Percentiles rank a stretch among this genome's conserved stretches.
These are phyloP conservation scores for Clupea harengus DNA, from an alignment of 2,113 vertebrate genomes.

Conservation along the genomic window DNA sequence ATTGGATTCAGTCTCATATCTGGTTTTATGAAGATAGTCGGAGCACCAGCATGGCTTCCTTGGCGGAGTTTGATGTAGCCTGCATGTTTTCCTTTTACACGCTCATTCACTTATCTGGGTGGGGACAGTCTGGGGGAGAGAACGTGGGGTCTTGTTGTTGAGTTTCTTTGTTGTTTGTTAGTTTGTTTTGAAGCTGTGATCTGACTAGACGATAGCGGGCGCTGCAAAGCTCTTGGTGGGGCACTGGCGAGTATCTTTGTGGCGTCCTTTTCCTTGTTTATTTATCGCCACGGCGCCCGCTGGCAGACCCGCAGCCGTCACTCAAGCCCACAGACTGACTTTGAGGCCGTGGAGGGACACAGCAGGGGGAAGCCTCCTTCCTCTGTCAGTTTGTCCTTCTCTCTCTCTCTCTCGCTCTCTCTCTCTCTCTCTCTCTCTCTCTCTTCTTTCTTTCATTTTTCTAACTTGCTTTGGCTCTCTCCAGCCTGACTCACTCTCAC, in stretches of 20 bases:
- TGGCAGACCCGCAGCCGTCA: background rate
- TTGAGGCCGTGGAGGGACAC: slow-evolving; percentile 15
- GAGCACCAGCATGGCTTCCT: background rate
- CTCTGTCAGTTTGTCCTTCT: background rate
- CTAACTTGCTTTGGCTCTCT: no score
- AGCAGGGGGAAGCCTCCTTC: background rate
- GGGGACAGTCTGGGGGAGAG: background rate
- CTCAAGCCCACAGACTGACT: slow-evolving; percentile 24
- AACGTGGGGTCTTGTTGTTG: background rate
- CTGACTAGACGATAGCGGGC: background rate
- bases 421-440: background rate
- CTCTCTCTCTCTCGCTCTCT: background rate
- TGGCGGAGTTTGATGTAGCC: background rate
- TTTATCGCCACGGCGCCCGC: slow-evolving; percentile 22
- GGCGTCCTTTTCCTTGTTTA: slow-evolving; percentile 9
- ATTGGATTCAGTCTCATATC: background rate
- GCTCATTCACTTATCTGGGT: background rate
- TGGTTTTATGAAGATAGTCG: background rate
- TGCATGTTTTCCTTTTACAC: background rate
- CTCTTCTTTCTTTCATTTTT: background rate
- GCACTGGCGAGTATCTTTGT: background rate
- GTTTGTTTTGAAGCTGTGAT: background rate
- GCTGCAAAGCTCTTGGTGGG: background rate
- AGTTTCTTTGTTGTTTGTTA: background rate
- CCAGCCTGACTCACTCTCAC: background rate